Evolutionary conservation across 2,113 vertebrate species (phyloP), one percentile per base, ranked within the genome.

Genomic region (Urocynchramus pylzowi): DNA sequence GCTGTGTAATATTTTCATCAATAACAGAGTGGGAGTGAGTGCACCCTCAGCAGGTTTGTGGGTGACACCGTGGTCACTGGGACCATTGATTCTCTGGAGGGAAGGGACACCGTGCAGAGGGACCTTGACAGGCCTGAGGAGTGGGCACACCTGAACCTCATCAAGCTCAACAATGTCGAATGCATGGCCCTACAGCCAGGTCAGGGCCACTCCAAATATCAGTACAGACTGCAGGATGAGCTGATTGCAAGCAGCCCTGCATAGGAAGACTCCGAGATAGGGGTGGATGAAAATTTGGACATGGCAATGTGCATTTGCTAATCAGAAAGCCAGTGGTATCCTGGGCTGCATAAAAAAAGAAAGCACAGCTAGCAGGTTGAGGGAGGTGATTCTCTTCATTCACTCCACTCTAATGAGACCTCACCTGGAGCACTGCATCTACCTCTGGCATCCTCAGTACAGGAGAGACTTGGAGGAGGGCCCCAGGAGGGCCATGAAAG

Each of bases 1-100:
- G 26, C 3, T 59, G 22, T 49, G 64, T 10, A 76, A 27, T 33
- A 73, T 22, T 47, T 77, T 82, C 24, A 45, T n/a, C 56, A 54
- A 3, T 30, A 17, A 19, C 30, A 23, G 3, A 17, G 41, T 33
- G 44, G 44, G 49, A 74, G 23, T 0, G 2, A 54, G 35, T 14
- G 17, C 13, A 78, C 5, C 21, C 31, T 57, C n/a, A 35, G 23
- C 16, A 41, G 4, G 8, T 16, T 18, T 64, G 39, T 14, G n/a
- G 37, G 24, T 54, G 60, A 69, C 30, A 45, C 10, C 12, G 10
- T 9, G 10, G 18, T 27, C 33, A 41, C 41, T 5, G 16, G 33
- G 49, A 24, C 10, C 30, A 9, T 0, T 41, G 35, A 24, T 45
- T 3, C 10, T 3, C 39, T 33, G 39, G 14, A 44, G 7, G 12